Conservation (phyloP, 2,113 vertebrate genomes). For the Rhinopomastus cyanomelas region DNA sequence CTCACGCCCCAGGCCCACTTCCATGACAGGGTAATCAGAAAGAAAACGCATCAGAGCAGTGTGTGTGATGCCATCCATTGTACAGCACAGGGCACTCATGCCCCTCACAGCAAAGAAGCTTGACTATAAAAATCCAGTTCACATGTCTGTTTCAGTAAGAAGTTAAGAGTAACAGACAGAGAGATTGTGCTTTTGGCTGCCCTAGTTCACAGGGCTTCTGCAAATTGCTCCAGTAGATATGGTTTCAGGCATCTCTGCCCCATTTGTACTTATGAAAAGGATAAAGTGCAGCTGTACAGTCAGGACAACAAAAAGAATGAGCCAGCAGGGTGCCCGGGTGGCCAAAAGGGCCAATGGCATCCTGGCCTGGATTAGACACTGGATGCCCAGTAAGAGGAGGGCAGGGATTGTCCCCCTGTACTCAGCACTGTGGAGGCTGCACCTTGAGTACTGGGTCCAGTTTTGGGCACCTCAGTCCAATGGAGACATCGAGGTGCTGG, state of each 20-base stretch:
- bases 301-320: neutral
- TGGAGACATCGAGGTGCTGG: no score
- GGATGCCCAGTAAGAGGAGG: no score
- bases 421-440: no score
- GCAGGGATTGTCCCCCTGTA: no score
- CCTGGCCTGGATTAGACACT: no score
- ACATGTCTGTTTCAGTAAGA: neutral
- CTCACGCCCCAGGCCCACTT: neutral
- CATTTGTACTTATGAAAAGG: neutral
- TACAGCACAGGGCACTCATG: neutral
- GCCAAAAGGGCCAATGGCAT: no score
- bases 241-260: neutral
- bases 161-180: accelerated
- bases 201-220: neutral
- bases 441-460: no score
- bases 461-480: no score
- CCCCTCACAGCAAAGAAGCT: neutral
- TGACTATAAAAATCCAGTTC: neutral
- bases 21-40: neutral
- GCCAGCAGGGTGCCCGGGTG: no score
- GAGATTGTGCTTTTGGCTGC: neutral
- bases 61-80: neutral
- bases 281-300: neutral
- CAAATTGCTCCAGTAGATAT: neutral
- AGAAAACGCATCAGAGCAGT: neutral